These are phyloP conservation scores for Chelonus insularis DNA, from an alignment of 1,140 invertebrate genomes.

Conservation along the genomic window DNA sequence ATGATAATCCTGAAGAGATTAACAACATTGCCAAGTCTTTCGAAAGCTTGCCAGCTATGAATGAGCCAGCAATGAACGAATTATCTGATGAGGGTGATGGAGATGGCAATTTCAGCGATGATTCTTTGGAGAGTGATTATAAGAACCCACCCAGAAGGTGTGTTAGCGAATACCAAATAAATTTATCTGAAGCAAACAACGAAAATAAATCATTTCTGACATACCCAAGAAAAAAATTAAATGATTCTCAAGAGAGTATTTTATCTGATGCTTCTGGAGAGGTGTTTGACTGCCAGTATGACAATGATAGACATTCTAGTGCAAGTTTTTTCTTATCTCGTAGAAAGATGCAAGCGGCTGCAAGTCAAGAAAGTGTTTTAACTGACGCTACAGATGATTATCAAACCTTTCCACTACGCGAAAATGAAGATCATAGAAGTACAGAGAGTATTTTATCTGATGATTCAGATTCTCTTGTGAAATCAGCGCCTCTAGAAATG, in stretches of 20 bases:
- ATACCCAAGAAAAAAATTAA: constrained; percentile 39
- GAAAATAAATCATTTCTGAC: constrained; percentile 37
- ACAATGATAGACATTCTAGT: constrained; percentile 62
- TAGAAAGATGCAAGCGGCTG: constrained; percentile 63
- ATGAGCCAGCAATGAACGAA: constrained; percentile 41
- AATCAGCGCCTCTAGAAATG: constrained; percentile 74
- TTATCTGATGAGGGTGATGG: constrained; percentile 41
- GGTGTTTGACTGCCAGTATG: constrained; percentile 63
- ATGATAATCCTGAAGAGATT: constrained; percentile 49
- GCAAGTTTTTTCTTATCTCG: constrained; percentile 61
- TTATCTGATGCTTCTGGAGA: constrained; percentile 68
- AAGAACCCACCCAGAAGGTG: constrained; percentile 66
- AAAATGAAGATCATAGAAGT: constrained; percentile 50
- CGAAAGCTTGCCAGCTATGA: constrained; percentile 52
- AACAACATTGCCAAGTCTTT: constrained; percentile 52
- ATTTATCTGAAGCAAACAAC: constrained; percentile 48
- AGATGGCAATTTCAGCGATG: constrained; percentile 74
- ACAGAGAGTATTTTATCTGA: constrained; percentile 60
- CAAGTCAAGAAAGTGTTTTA: constrained; percentile 77
- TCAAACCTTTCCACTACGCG: constrained; percentile 52
- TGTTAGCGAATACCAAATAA: constrained; percentile 78
- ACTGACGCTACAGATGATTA: constrained; percentile 74
- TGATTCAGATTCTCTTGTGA: constrained; percentile 64
- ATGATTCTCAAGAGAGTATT: constrained; percentile 74
- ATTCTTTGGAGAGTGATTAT: constrained; percentile 73